These are phyloP conservation scores for Trogon surrucura DNA, from an alignment of 2,113 vertebrate genomes.

Conservation along the genomic window DNA sequence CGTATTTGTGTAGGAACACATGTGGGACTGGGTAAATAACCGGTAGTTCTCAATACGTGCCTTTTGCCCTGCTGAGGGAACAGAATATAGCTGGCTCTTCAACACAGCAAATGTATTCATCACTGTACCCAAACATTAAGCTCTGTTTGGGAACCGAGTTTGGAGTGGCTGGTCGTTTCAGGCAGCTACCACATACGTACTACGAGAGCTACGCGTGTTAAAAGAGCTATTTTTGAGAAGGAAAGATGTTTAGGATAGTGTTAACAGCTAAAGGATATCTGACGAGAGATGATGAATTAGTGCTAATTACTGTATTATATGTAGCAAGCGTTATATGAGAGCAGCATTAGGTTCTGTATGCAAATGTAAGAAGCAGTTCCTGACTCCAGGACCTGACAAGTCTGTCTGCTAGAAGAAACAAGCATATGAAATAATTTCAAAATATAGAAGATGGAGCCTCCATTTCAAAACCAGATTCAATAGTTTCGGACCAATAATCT, in stretches of 20 bases:
- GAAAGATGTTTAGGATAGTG: neutral
- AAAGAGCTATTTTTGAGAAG: neutral
- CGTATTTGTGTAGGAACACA: neutral
- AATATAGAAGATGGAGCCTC: neutral
- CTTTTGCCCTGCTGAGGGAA: neutral
- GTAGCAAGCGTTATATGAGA: neutral
- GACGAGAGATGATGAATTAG: neutral
- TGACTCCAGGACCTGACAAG: neutral
- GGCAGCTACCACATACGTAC: neutral
- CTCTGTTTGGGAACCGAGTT: neutral
- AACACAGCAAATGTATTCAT: neutral
- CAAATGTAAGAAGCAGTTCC: neutral
- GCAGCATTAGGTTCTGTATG: neutral
- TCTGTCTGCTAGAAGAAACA: neutral
- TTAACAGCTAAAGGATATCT: neutral
- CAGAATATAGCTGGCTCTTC: neutral
- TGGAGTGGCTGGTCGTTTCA: neutral
- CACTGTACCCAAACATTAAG: neutral
- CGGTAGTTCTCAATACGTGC: accelerated
- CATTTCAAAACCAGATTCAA: neutral
- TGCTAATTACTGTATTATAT: neutral
- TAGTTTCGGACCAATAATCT: conserved; percentile 9
- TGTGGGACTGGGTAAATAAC: neutral
- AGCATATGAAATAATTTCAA: neutral
- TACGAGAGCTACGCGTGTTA: neutral